Evolutionary conservation across 2,113 vertebrate species (phyloP), one percentile per base, ranked within the genome.

Genomic region (Cephalopholis sonnerati): DNA sequence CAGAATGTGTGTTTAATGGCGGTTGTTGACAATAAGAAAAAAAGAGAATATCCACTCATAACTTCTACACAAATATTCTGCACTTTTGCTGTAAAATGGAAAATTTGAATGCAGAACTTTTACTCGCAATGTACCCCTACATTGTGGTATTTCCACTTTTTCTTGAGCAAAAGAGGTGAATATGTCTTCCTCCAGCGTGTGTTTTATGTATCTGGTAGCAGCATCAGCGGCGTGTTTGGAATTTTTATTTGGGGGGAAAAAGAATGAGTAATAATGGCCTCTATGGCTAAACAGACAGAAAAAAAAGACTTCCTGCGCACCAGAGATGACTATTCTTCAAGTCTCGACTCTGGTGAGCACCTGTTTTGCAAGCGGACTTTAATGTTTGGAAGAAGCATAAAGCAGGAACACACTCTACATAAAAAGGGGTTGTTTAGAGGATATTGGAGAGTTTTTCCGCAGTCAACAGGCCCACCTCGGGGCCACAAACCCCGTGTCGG

Each of bases 401-500:
- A 36, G 51, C 9, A 20, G 50, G 3, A 25, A 36, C 74, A 11
- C 20, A 1, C 27, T 59, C 48, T 4, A 24, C 62, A 71, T 50
- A 24, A 46, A 59, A 74, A 44, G 41, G 29, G 2, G 13, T 4
- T 24, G 62, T 74, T 71, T 9, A 22, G 58, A 57, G 70, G 46
- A 82, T 22, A 22, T 24, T n/a, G 53, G 29, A 54, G 61, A 57
- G 79, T 55, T 32, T 65, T 69, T 51, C 36, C 25, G 15, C 29
- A 27, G 66, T 68, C 62, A 27, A 18, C 65, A 25, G 66, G 77
- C 44, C 63, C 61, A 55, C 77, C 66, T 74, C 58, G 3, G 82
- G 75, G 72, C 74, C 39, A 2, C 25, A 46, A 17, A 51, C 77
- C 62, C 15, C 5, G 66, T 7, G 67, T 18, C 1, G 59, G 58